phyloP scores from a whole-genome alignment of 1,140 invertebrate genomes.

The Scaptomyza hsui region DNA sequence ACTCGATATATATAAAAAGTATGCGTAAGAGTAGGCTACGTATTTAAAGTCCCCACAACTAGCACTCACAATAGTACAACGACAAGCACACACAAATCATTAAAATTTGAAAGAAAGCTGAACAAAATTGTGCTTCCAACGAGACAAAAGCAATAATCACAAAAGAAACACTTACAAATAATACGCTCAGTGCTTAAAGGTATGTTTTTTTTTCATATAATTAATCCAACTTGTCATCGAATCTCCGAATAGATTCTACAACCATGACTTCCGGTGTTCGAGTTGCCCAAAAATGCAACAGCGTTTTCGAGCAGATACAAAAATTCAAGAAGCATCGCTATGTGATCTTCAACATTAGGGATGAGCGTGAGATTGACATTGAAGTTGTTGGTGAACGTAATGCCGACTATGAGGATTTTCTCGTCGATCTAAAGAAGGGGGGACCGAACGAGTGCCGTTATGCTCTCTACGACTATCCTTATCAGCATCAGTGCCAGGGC shows the following conservation, averaged over 20 bases:
- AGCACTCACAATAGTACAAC: too few relatives aligned
- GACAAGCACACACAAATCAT: background rate
- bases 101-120: background rate
- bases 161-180: too few relatives aligned
- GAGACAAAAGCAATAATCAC: too few relatives aligned
- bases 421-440: conserved; percentile 26
- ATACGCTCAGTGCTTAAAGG: background rate
- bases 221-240: background rate
- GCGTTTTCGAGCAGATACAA: conserved; percentile 51
- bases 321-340: conserved; percentile 53
- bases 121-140: too few relatives aligned
- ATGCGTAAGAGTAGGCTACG: too few relatives aligned
- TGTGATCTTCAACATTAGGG: conserved; percentile 44
- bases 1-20: too few relatives aligned
- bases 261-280: conserved; percentile 55
- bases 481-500: conserved; percentile 45
- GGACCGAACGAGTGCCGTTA: conserved; percentile 50
- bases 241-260: background rate
- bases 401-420: conserved; percentile 48
- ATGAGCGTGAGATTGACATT: conserved; percentile 35
- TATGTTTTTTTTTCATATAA: too few relatives aligned
- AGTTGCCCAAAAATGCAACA: conserved; percentile 31
- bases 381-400: conserved; percentile 37
- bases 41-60: too few relatives aligned
- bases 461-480: conserved; percentile 54